phyloP scores from a whole-genome alignment of 30 jellyfish, hydroid and myxozoan species.

The Morbakka virulenta region DNA sequence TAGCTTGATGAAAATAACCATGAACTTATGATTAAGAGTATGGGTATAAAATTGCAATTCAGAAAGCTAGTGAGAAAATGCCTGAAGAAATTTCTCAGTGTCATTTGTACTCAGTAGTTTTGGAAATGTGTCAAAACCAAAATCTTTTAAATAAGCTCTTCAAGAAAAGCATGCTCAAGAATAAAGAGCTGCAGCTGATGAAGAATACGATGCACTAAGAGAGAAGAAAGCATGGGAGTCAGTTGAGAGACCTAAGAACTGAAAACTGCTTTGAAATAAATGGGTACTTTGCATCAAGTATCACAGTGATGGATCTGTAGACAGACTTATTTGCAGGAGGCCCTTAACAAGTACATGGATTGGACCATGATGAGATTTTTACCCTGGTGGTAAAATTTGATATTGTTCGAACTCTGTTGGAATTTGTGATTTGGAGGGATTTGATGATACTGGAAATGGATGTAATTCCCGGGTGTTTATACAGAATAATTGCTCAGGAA shows the following conservation, averaged over 20 bases:
- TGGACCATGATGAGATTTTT: conserved; percentile 14
- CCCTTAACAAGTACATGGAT: neutral
- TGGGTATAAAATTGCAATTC: too few species aligned
- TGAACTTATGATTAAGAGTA: too few species aligned
- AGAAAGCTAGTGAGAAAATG: too few species aligned
- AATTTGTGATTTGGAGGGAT: conserved; percentile 10
- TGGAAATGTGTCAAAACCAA: too few species aligned
- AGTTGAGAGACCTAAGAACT: neutral
- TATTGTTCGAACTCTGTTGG: conserved; percentile 26
- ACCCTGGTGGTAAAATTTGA: conserved; percentile 26
- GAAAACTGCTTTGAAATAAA: neutral
- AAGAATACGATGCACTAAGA: neutral
- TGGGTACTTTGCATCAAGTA: too few species aligned
- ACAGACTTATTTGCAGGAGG: conserved; percentile 24
- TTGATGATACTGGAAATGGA: conserved; percentile 42
- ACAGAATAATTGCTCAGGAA: conserved; percentile 11
- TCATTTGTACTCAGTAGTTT: too few species aligned
- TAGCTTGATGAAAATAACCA: too few species aligned
- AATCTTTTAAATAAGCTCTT: too few species aligned
- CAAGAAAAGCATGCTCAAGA: too few species aligned
- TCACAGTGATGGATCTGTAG: too few species aligned
- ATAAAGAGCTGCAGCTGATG: too few species aligned
- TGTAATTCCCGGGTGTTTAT: conserved; percentile 31
- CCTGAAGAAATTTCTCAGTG: too few species aligned
- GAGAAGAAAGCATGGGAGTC: neutral